Base-by-base conservation (phyloP, 2,113 vertebrate species). In the Fregetta grallaria region DNA sequence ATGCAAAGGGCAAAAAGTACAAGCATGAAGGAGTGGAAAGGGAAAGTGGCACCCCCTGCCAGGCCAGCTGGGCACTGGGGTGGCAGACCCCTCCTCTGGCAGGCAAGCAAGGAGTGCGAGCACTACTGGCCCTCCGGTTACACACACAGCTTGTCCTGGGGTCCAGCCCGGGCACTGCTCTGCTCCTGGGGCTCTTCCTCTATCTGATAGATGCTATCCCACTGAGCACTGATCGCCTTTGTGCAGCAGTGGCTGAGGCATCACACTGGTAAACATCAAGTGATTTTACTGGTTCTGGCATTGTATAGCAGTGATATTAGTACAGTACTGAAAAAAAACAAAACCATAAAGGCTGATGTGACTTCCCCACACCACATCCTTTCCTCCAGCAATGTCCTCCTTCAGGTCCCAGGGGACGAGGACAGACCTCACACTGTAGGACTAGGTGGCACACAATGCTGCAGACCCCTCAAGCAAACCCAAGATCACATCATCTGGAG, bases 221-320 rank as follows among this genome's bases (percentile, higher is more conserved):
- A 0, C 38, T 12, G 21, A 44, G n/a, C 27, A 3, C 72, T 2
- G 5, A 3, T 2, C 6, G 0, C 36, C 50, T 52, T 9, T 2
- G 12, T 25, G 4, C 65, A 6, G 20, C 25, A 52, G 38, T 13
- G 23, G 5, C 32, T 18, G 38, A 7, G 14, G 10, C 29, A 21
- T 15, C 77, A 1, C 52, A 3, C 36, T 1, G 8, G 9, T 22
- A 18, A 52, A 50, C 30, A 44, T 15, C 77, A 22, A 55, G 4
- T 2, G 3, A 1, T 18, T 84, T 16, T 5, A 5, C 30, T 9
- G 3, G 11, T 15, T 20, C 30, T 81, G 53, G 27, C 21, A 2
- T 4, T 6, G 8, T 15, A 20, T 4, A 34, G 58, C 40, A 44
- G 23, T 27, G 7, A 3, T 3, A 2, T 6, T 30, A 13, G 6